Percentiles rank a stretch among this genome's conserved stretches.
These are phyloP conservation scores for Eupsittula cactorum DNA, from an alignment of 2,113 vertebrate genomes.

Conservation along the genomic window DNA sequence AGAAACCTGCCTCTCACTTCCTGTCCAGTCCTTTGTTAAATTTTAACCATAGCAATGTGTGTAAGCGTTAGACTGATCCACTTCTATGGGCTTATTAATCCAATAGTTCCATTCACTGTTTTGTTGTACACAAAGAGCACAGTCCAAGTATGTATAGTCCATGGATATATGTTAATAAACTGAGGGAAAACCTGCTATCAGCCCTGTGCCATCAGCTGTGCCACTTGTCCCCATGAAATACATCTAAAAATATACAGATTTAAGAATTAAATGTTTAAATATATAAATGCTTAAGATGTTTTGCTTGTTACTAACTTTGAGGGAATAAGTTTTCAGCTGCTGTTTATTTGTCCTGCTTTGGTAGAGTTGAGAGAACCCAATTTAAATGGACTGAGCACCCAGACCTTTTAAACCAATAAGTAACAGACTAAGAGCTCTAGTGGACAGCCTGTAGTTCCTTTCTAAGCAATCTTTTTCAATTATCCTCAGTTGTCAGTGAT, in stretches of 20 bases:
- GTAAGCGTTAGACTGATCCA: neutral
- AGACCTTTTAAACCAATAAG: neutral
- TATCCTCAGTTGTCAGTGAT: neutral
- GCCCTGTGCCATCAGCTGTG: neutral
- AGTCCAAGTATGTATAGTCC: neutral
- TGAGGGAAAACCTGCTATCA: neutral
- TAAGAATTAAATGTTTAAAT: neutral
- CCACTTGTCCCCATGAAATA: neutral
- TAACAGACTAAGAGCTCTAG: neutral
- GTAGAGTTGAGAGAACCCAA: neutral
- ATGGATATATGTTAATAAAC: neutral
- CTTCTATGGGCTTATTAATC: neutral
- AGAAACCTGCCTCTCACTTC: neutral
- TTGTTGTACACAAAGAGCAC: neutral
- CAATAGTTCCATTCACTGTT: accelerated
- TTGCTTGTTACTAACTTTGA: neutral
- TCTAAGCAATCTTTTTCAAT: neutral
- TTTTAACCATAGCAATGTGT: neutral
- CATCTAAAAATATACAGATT: neutral
- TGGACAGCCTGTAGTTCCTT: neutral
- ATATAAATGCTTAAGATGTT: neutral
- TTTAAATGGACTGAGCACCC: neutral
- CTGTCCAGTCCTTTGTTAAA: neutral
- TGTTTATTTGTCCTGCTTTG: neutral
- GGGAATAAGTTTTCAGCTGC: neutral